Base-by-base conservation (phyloP, 1,140 invertebrate species). In the Subanguina moxae region DNA sequence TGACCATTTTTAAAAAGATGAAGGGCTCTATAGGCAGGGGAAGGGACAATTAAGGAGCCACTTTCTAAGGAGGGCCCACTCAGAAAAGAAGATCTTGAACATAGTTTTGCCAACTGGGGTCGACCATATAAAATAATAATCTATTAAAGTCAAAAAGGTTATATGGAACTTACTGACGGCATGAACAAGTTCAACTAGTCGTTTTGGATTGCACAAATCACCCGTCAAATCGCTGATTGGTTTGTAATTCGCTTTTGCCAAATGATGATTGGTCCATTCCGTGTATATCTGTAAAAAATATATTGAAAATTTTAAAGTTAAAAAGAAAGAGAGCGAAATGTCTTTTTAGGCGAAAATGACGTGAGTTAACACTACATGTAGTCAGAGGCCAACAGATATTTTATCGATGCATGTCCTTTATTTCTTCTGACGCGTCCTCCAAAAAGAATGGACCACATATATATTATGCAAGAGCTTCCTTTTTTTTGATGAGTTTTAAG, bases 151-250 rank as follows among this genome's bases (percentile, higher is more conserved):
- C n/a, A n/a, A n/a, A n/a, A n/a, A n/a, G n/a, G n/a, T n/a, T n/a
- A n/a, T n/a, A n/a, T n/a, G n/a, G n/a, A n/a, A 80, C 73, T 77
- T 64, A 78, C 76, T 72, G 30, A 78, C 65, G 38, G 76, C 68
- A 57, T 74, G 56, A 61, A 77, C 62, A 27, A 78, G 65, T 32
- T 32, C 42, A 61, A 80, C 73, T 21, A 78, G 64, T 48, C 45
- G 65, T 42, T 64, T 62, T 19, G 70, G 75, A 58, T 78, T 57
- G 19, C 75, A 65, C 19, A 78, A 57, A 46, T 78, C 76, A 42
- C 69, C 57, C 15, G 77, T 70, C 23, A 78, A 57, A 38, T 78
- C 76, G 30, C 25, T 63, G 30, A 78, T 66, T 9, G 74, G 70
- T 13, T 65, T 61, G 30, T 67, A 63, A 30, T 65, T 64, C 17